These are phyloP conservation scores for Conus canariensis DNA, from an alignment of 2,888 invertebrate genomes.

Conservation along the genomic window DNA sequence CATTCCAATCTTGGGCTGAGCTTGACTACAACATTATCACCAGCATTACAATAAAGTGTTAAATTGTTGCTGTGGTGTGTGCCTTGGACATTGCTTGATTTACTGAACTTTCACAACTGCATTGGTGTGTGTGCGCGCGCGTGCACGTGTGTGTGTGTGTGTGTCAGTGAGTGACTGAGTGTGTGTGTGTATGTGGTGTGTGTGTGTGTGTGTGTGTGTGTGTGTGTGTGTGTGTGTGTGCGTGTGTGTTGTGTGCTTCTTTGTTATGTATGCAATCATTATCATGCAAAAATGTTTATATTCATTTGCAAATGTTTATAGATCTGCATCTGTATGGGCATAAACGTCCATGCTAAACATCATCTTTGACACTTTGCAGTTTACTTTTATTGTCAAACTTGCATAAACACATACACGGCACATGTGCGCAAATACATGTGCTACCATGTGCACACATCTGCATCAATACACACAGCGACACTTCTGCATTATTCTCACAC, in stretches of 20 bases:
- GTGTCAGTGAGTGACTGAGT: no score
- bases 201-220: not conserved
- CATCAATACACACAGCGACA: not conserved
- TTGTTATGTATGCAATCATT: no score
- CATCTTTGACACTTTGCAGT: no score
- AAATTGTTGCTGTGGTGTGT: not conserved
- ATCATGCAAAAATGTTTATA: no score
- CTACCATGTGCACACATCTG: not conserved
- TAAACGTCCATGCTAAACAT: no score
- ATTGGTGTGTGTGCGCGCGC: not conserved
- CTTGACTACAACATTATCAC: not conserved
- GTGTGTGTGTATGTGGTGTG: not conserved
- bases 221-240: no score
- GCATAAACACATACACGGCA: not conserved
- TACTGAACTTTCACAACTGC: not conserved
- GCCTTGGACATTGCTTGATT: no score
- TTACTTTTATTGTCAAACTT: no score
- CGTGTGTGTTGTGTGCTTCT: no score
- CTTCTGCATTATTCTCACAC: not conserved
- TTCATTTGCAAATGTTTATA: no score
- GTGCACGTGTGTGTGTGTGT: not conserved
- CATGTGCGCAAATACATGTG: not conserved
- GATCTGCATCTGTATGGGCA: no score
- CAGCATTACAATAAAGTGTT: not conserved
- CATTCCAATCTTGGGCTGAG: not conserved